Evolutionary conservation across 2,797 vertebrate genomes (phyloP), one percentile per base, ranked within the genome.

Genomic region (Rousettus madagascariensis): DNA sequence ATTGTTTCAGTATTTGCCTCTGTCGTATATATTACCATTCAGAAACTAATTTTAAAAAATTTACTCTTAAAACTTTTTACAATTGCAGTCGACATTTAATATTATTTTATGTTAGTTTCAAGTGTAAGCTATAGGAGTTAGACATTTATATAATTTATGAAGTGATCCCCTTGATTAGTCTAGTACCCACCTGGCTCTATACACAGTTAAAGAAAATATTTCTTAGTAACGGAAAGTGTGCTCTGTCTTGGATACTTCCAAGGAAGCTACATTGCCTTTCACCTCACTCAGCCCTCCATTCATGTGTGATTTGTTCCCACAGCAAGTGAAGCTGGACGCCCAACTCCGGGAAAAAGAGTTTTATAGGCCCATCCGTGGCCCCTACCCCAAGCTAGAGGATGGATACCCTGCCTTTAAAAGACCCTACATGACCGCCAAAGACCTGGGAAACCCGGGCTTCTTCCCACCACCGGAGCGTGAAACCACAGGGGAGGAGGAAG

Each of bases 281-380:
- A 0, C 24, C n/a, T 79, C 3, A 19, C 75, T 83, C 66, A 24
- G 28, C 43, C 16, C 5, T 71, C 22, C 4, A 7, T 19, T 86
- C 28, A 53, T 4, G 1, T 68, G 26, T 82, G 63, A n/a, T 75
- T 92, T 96, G 43, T 91, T 65, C 96, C 53, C 63, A 69, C 93
- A 97, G 97, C 91, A 96, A 86, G 33, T 0, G 9, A 97, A 93
- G 68, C 66, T 94, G 1, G 33, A 95, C 1, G 3, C 3, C 24
- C 96, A 97, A 15, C 94, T 97, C 55, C 11, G n/a, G 19, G 30
- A 66, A 36, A 97, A 96, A 55, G 96, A 97, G 55, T 95, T 97
- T 43, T 53, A 94, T 41, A 71, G 80, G 36, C 71, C 66, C 1
- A 1, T 8, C 33, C 46, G 49, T 7, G 79, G 1, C 46, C 66